These are phyloP conservation scores for Hermodice carunculata DNA, from an alignment of 2,888 invertebrate genomes.

Conservation along the genomic window DNA sequence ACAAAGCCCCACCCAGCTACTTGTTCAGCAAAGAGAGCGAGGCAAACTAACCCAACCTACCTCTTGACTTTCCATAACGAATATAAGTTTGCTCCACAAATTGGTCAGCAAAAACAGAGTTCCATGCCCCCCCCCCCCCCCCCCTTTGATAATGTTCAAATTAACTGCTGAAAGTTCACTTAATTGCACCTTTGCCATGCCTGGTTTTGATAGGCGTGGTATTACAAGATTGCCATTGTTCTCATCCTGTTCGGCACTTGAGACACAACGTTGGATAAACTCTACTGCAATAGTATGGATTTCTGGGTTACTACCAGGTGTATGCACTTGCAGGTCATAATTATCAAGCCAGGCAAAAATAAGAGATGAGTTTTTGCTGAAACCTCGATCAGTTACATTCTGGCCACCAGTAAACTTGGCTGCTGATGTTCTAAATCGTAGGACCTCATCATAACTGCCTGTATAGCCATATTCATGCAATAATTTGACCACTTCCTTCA, in stretches of 20 bases:
- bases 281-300: too few species aligned
- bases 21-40: slow-evolving; percentile 7
- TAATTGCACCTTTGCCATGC: too few species aligned
- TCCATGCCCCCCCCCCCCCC: too few species aligned
- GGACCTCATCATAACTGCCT: slow-evolving; percentile 10
- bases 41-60: too few species aligned
- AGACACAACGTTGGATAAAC: too few species aligned
- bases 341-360: too few species aligned
- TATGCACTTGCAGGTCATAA: too few species aligned
- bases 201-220: slow-evolving; percentile 8
- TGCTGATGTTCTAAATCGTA: slow-evolving; percentile 14
- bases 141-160: background rate
- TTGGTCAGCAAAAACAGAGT: slow-evolving; percentile 15
- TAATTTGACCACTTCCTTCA: too few species aligned
- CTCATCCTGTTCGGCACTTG: background rate
- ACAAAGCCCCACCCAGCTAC: slow-evolving; percentile 12
- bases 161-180: background rate
- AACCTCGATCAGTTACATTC: background rate
- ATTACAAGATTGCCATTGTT: background rate
- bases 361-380: too few species aligned
- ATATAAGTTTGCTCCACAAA: slow-evolving; percentile 21
- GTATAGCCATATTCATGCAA: too few species aligned
- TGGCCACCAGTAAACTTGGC: too few species aligned
- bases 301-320: too few species aligned
- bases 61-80: slow-evolving; percentile 13